A percentile compares a stretch with the other conserved stretches of the same genome.
These are phyloP conservation scores for Scolopax mira DNA, from an alignment of 2,113 vertebrate species.

Conservation along the genomic window DNA sequence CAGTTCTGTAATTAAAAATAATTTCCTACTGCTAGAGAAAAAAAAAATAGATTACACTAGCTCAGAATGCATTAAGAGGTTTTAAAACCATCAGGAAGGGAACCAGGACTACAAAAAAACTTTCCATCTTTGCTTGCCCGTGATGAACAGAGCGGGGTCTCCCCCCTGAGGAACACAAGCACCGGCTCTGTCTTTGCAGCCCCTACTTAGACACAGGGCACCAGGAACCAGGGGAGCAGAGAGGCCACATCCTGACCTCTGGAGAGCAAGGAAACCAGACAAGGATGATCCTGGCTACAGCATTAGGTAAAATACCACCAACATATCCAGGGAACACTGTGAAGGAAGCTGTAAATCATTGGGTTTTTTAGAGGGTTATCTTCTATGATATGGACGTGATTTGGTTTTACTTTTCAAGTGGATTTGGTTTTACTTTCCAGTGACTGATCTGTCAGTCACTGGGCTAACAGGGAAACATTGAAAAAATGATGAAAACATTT, in stretches of 20 bases:
- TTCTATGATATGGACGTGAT: neutral
- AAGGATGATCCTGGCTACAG: neutral
- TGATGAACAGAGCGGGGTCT: neutral
- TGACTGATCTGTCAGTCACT: neutral
- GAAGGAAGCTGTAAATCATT: neutral
- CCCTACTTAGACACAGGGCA: neutral
- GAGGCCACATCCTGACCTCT: neutral
- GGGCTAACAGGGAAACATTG: neutral
- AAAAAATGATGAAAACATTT: neutral
- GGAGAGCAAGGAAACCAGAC: neutral
- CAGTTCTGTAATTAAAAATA: neutral
- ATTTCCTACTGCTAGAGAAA: neutral
- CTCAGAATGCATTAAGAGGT: neutral
- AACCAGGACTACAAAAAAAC: neutral
- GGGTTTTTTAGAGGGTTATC: fast-evolving
- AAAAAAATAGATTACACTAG: neutral
- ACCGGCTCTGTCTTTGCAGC: neutral
- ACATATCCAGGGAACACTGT: neutral
- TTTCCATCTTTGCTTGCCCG: neutral
- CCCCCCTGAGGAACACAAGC: neutral
- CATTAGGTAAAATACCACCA: neutral
- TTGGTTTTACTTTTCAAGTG: neutral
- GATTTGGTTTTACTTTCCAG: neutral
- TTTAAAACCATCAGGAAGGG: neutral
- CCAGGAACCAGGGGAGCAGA: neutral